Evolutionary conservation across 2,888 invertebrate genomes (phyloP), one percentile per base, ranked within the genome.

Genomic region (Acronicta leporina): DNA sequence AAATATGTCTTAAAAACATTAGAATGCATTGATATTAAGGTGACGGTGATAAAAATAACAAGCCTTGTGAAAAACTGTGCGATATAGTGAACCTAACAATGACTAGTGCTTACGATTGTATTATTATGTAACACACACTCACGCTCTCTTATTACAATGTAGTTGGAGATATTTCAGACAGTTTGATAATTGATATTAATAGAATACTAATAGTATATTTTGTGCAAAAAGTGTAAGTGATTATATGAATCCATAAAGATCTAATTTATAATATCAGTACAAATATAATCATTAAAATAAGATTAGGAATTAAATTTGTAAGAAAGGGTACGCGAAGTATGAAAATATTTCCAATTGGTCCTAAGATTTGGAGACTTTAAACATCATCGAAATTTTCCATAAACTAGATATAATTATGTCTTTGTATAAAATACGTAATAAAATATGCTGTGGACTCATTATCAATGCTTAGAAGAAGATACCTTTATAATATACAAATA

Each of bases 81-180:
- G 15, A 56, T 53, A 55, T 20, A 58, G 48, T 60, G 79, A 58
- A 56, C 63, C 43, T 78, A 75, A 75, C 30, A 62, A 79, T 76
- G 76, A 76, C 76, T 76, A 76, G 76, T 76, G 76, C 63, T 73
- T 75, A 79, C 43, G 52, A 65, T 60, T 42, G 38, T 49, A 52
- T 49, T 44, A 70, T 52, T 49, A 67, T 51, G 52, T 33, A 49
- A 49, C 65, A 47, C 33, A 45, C 55, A 58, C 43, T 56, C 41
- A 42, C 49, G 47, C 54, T n/a, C 52, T 13, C 25, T 20, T 49
- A 58, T 8, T 35, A 35, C 35, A 54, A 15, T 27, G 41, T 6
- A 42, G 46, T 61, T 20, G 20, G 20, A 20, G 20, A 20, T 20
- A 20, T 20, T 20, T 4, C 20, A 59, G 45, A 55, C 46, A 55